These are phyloP conservation scores for Plagodis pulveraria DNA, from an alignment of 2,888 invertebrate species.

Conservation along the genomic window DNA sequence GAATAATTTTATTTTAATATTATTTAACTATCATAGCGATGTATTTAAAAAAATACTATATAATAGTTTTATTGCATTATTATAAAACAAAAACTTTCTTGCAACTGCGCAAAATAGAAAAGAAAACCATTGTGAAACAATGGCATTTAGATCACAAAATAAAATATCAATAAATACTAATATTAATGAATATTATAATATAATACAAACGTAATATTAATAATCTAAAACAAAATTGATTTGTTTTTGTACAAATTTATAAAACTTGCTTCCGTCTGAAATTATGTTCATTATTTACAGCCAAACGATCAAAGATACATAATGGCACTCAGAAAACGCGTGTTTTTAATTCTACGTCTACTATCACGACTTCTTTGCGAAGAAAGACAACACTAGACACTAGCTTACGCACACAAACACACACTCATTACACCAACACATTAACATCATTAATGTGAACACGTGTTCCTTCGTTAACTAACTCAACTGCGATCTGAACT, in stretches of 20 bases:
- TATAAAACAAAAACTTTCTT: no score
- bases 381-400: conserved; percentile 63
- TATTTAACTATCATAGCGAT: no score
- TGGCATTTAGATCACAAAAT: no score
- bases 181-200: no score
- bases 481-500: conserved; percentile 56
- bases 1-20: no score
- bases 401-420: conserved; percentile 67
- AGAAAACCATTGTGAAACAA: no score
- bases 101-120: no score
- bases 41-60: no score
- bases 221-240: no score
- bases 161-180: no score
- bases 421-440: conserved; percentile 79
- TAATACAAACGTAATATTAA: no score
- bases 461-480: conserved; percentile 60
- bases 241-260: background rate
- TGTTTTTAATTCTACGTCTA: conserved; percentile 49
- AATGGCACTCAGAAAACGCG: conserved; percentile 48
- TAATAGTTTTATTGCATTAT: no score
- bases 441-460: conserved; percentile 76
- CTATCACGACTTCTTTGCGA: conserved; percentile 48
- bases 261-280: conserved; percentile 8
- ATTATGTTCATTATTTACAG: conserved; percentile 35
- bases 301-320: conserved; percentile 35